A percentile compares a stretch with the other conserved stretches of the same genome.
These are phyloP conservation scores for Amphiprion ocellaris DNA, from an alignment of 2,113 vertebrate species.

Conservation along the genomic window DNA sequence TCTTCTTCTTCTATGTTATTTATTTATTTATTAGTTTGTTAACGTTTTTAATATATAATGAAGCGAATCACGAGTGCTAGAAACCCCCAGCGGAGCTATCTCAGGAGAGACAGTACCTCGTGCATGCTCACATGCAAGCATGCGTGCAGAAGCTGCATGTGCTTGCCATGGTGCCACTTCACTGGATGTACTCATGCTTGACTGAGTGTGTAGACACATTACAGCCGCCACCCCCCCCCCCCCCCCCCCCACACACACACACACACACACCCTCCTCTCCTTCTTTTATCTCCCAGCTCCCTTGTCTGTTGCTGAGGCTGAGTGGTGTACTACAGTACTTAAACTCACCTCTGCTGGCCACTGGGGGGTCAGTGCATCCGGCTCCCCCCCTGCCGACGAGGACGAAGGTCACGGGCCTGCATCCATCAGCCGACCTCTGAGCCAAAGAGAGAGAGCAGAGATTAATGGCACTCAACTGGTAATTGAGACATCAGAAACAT, in stretches of 20 bases:
- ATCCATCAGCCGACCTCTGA: slow-evolving; percentile 63
- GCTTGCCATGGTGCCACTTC: slow-evolving; percentile 77
- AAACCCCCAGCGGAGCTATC: slow-evolving; percentile 63
- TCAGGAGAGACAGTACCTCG: slow-evolving; percentile 46
- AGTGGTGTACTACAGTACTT: slow-evolving; percentile 70
- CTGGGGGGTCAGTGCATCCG: slow-evolving; percentile 41
- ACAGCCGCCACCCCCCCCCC: slow-evolving; percentile 1
- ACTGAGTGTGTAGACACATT: slow-evolving; percentile 74
- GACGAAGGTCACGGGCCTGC: slow-evolving; percentile 65
- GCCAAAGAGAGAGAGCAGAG: slow-evolving; percentile 64
- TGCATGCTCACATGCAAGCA: slow-evolving; percentile 53
- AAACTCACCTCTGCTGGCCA: slow-evolving; percentile 49
- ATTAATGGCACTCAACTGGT: slow-evolving; percentile 68
- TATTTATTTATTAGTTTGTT: slow-evolving; percentile 20
- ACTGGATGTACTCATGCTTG: slow-evolving; percentile 76
- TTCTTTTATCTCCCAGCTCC: slow-evolving; percentile 34
- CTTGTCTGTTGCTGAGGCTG: slow-evolving; percentile 62
- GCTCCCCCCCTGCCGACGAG: slow-evolving; percentile 29
- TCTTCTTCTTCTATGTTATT: slow-evolving; percentile 36
- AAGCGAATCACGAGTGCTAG: slow-evolving; percentile 58
- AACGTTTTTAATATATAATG: slow-evolving; percentile 66
- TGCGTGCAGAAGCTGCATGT: slow-evolving; percentile 71
- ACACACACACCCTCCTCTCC: not conserved
- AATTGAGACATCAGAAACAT: slow-evolving; percentile 77
- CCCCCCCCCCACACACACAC: too few relatives aligned